These are phyloP conservation scores for Amblyopsis rosae DNA, from an alignment of 2,113 vertebrate genomes.

Conservation along the genomic window DNA sequence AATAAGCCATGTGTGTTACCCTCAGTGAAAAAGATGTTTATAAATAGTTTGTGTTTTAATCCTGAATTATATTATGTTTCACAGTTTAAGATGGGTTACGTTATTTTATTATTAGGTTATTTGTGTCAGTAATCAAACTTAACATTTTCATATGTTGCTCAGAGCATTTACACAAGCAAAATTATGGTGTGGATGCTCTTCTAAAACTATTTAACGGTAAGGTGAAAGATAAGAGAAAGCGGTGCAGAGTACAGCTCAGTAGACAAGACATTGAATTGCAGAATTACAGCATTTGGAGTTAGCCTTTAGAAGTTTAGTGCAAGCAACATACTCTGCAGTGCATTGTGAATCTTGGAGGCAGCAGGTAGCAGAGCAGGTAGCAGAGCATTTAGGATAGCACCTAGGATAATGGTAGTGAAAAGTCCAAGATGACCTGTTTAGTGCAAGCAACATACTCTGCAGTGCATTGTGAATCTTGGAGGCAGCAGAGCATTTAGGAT, in stretches of 20 bases:
- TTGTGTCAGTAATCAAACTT: too few species aligned
- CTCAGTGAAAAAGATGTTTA: too few species aligned
- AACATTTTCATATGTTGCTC: too few species aligned
- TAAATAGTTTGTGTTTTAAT: too few species aligned
- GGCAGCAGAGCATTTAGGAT: constrained; percentile 7
- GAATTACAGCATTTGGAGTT: constrained; percentile 11
- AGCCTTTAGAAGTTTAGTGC: constrained; percentile 47
- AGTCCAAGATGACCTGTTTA: constrained; percentile 20
- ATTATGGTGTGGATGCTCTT: too few species aligned
- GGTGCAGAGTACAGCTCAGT: constrained; percentile 8
- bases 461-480: constrained; percentile 26
- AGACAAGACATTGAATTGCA: not conserved
- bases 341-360: constrained; percentile 32
- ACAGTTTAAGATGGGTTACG: too few species aligned
- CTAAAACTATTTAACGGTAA: too few species aligned
- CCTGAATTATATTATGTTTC: too few species aligned
- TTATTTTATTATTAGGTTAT: too few species aligned
- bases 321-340: not conserved
- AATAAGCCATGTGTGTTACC: not conserved
- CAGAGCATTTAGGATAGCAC: not conserved
- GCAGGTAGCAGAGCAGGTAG: constrained; percentile 23
- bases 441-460: constrained; percentile 18
- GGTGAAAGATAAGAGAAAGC: not conserved
- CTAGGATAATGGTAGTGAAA: constrained; percentile 20
- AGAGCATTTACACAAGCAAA: too few species aligned